A percentile compares a stretch with the other conserved stretches of the same genome.
Conservation (phyloP, 2,113 vertebrate genomes). For the Lagopus muta region DNA sequence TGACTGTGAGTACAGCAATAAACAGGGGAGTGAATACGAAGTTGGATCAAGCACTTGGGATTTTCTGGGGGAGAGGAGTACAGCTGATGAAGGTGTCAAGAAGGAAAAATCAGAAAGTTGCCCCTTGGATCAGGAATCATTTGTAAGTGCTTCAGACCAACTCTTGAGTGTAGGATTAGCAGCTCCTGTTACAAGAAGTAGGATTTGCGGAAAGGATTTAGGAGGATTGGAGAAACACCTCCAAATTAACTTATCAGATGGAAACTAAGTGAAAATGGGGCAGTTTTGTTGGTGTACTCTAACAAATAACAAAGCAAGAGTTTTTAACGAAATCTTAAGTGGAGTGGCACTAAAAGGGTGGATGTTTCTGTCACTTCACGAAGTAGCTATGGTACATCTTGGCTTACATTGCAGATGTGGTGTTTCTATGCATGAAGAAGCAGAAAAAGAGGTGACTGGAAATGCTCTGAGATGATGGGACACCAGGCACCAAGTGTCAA, state of each 20-base stretch:
- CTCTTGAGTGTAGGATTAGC: neutral
- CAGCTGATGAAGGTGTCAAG: neutral
- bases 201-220: neutral
- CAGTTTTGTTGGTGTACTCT: neutral
- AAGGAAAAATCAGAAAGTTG: neutral
- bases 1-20: neutral
- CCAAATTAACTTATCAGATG: no score
- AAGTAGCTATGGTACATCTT: no score
- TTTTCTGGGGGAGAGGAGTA: neutral
- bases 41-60: fast-evolving
- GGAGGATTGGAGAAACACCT: neutral
- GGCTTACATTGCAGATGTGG: fast-evolving
- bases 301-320: neutral
- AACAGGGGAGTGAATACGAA: neutral
- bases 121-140: neutral
- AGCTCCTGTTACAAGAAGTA: neutral
- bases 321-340: neutral
- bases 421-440: fast-evolving
- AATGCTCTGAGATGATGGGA: fast-evolving
- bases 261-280: no score
- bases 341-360: no score
- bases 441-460: no score
- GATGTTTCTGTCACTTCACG: no score
- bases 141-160: neutral
- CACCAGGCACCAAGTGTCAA: no score